A percentile compares a stretch with the other conserved stretches of the same genome.
phyloP scores from a whole-genome alignment of 2,888 invertebrate species.

The Lissocephala sabroskyi region DNA sequence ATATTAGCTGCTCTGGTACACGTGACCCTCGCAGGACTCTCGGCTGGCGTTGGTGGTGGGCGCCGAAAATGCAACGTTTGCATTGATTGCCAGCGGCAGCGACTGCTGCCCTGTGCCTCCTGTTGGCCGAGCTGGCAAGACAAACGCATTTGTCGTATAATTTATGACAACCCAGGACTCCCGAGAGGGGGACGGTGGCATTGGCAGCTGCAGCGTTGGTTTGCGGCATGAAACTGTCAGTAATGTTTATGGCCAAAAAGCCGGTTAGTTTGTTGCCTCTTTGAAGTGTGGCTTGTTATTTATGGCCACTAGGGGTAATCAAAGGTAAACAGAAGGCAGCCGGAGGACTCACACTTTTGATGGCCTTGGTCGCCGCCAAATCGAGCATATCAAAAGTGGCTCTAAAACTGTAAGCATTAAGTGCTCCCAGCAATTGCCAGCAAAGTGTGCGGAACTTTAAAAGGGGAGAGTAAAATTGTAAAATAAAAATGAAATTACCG shows the following conservation, averaged over 20 bases:
- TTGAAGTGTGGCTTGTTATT: slow-evolving; percentile 58
- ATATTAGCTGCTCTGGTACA: slow-evolving; percentile 53
- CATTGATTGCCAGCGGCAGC: slow-evolving; percentile 56
- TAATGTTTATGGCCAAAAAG: slow-evolving; percentile 18
- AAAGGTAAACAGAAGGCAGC: slow-evolving; percentile 23
- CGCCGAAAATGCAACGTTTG: slow-evolving; percentile 52
- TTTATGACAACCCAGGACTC: slow-evolving; percentile 36
- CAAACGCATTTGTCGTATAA: slow-evolving; percentile 63
- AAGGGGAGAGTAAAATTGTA: too few relatives aligned
- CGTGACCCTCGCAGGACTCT: slow-evolving; percentile 9
- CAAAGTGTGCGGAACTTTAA: too few relatives aligned
- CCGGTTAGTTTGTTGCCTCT: slow-evolving; percentile 29
- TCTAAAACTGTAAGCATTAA: not conserved
- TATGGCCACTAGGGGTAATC: slow-evolving; percentile 39
- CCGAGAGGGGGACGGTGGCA: too few relatives aligned
- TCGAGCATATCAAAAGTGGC: too few relatives aligned
- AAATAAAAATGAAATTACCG: too few relatives aligned
- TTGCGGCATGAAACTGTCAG: not conserved
- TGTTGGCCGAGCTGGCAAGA: slow-evolving; percentile 28
- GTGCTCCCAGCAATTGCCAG: too few relatives aligned
- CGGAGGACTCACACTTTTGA: too few relatives aligned
- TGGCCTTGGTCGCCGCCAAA: too few relatives aligned
- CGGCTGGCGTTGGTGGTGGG: slow-evolving; percentile 3
- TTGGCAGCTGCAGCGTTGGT: not conserved
- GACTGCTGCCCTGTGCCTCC: not conserved